Conservation (phyloP, 2,888 invertebrate genomes). For the Lepidochitona cinerea region DNA sequence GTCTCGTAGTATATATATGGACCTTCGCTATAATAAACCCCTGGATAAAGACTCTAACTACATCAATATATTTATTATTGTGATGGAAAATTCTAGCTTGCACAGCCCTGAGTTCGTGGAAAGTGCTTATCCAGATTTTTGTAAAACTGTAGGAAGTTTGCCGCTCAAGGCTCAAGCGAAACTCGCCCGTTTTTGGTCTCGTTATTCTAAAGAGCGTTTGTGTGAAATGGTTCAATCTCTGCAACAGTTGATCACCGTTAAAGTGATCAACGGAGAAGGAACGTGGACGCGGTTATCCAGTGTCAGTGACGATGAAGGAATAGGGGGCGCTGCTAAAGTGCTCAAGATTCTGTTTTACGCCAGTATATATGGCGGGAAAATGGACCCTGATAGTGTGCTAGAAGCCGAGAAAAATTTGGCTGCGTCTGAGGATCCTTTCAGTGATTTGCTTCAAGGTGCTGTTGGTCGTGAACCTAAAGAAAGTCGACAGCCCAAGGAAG, state of each 20-base stretch:
- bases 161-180: constrained; percentile 83
- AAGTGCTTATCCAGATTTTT: constrained; percentile 81
- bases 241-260: constrained; percentile 89
- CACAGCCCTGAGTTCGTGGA: constrained; percentile 82
- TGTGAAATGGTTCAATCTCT: constrained; percentile 71
- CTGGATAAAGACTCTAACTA: constrained; percentile 72
- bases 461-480: constrained; percentile 67
- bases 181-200: constrained; percentile 85
- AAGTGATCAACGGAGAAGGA: constrained; percentile 78
- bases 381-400: constrained; percentile 59
- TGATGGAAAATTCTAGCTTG: constrained; percentile 82
- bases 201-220: constrained; percentile 55
- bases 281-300: constrained; percentile 75
- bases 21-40: constrained; percentile 75
- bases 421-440: constrained; percentile 45
- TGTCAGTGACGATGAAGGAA: constrained; percentile 87
- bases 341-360: constrained; percentile 85
- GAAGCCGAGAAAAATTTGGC: constrained; percentile 55
- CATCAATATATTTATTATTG: constrained; percentile 79
- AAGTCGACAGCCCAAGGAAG: constrained; percentile 56
- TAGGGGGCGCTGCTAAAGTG: constrained; percentile 88
- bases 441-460: constrained; percentile 60
- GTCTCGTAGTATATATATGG: constrained; percentile 81
- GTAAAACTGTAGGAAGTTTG: constrained; percentile 81
- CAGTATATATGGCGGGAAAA: constrained; percentile 84